These are phyloP conservation scores for Tenualosa thibaudeaui DNA, from an alignment of 2,797 vertebrate species.

Conservation along the genomic window DNA sequence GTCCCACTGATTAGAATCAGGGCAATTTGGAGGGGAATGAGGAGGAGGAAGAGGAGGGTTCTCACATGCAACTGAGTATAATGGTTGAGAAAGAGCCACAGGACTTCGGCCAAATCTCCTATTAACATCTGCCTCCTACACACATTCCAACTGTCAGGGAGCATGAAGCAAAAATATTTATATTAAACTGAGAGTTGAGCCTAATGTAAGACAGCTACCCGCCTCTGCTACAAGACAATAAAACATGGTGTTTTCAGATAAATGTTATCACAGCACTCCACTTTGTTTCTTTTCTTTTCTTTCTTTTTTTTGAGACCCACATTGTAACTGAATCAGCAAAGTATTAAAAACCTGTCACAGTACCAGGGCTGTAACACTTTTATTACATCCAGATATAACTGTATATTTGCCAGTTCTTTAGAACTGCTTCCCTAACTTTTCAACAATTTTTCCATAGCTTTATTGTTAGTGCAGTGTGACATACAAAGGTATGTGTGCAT, in stretches of 20 bases:
- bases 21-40: neutral
- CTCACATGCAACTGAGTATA: neutral
- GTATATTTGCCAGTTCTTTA: neutral
- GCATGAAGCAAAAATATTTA: conserved; percentile 16
- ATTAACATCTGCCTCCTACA: conserved; percentile 48
- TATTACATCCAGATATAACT: neutral
- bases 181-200: neutral
- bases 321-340: neutral
- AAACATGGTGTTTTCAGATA: neutral
- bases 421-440: too few relatives aligned
- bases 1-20: neutral
- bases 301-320: neutral
- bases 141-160: conserved; percentile 49
- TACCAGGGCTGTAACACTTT: neutral
- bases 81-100: conserved; percentile 15
- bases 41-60: neutral
- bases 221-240: neutral
- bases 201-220: conserved; percentile 9
- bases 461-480: too few relatives aligned
- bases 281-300: neutral
- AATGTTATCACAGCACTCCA: neutral
- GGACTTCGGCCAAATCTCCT: conserved; percentile 26
- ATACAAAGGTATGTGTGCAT: too few relatives aligned
- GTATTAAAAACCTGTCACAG: neutral
- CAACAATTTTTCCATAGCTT: too few relatives aligned